phyloP scores from a whole-genome alignment of 2,797 vertebrate genomes.

The Phrynocephalus vlangalii region DNA sequence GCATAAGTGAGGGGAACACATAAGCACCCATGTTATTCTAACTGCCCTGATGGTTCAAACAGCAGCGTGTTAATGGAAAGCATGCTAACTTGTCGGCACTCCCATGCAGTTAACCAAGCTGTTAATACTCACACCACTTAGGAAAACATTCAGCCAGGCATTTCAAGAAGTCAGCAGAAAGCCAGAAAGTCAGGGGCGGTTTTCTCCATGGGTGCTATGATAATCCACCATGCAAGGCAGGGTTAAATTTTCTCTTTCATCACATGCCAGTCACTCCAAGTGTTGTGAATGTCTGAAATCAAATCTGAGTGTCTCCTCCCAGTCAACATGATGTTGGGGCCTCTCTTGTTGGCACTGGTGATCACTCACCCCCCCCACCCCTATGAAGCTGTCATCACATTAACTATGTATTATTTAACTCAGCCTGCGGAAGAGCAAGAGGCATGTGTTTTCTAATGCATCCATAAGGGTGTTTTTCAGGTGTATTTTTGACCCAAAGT shows the following conservation, averaged over 20 bases:
- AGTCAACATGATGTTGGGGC: background rate
- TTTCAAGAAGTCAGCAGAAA: constrained; percentile 35
- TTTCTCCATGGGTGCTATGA: constrained; percentile 34
- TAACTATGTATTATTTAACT: constrained; percentile 55
- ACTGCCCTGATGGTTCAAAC: background rate
- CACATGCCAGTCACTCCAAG: constrained; percentile 47
- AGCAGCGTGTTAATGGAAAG: background rate
- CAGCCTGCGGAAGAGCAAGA: constrained; percentile 31
- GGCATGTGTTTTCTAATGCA: background rate
- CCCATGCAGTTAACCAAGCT: constrained; percentile 26
- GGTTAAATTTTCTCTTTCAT: constrained; percentile 63
- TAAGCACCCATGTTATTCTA: background rate
- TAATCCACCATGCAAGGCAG: constrained; percentile 46
- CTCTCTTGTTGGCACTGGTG: constrained; percentile 27
- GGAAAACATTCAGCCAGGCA: constrained; percentile 14
- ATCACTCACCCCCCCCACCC: background rate
- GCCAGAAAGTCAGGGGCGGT: background rate
- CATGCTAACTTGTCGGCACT: background rate
- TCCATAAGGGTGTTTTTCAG: constrained; percentile 28
- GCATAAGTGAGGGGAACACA: background rate
- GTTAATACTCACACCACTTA: constrained; percentile 29
- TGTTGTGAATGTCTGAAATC: constrained; percentile 57
- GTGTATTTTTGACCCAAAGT: constrained; percentile 7
- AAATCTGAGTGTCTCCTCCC: constrained; percentile 50
- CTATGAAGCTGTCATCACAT: constrained; percentile 42